Evolutionary conservation across 2,888 invertebrate genomes (phyloP), one percentile per base, ranked within the genome.

Genomic region (Chironomus tentans): DNA sequence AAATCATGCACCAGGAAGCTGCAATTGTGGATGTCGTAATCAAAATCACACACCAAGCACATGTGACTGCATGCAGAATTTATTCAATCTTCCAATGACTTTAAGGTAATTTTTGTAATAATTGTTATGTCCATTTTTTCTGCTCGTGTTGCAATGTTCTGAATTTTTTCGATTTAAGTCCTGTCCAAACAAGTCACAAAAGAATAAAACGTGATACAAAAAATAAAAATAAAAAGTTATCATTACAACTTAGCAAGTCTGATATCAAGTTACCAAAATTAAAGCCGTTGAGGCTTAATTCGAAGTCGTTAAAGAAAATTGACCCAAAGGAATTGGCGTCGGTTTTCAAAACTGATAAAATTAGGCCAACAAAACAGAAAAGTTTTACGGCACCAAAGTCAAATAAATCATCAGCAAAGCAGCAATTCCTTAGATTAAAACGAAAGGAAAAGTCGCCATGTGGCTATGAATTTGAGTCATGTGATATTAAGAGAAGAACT

Each of bases 1-100:
- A 2, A 7, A 21, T 6, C 74, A 74, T n/a, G 22, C 47, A 21
- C 65, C 65, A 21, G 47, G 68, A 48, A 47, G 22, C 3, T 74
- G 74, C 65, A 74, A 74, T 68, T 74, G 74, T 62, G 74, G 72
- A 61, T 73, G 72, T 13, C 56, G 61, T 7, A 61, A 73, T 18
- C 18, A 62, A 15, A 15, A 21, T 2, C 72, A 73, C 18, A 73
- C 72, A 6, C 72, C 62, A 38, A 38, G 2, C 38, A 73, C 61
- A 28, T 73, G 72, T 38, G 48, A 56, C 7, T 73, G 72, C 71
- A 48, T 38, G 13, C 38, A 18, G 2, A 24, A 24, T 13, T 24
- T 56, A 3, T 15, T 56, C 6, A 6, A 56, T 10, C 38, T 38
- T 38, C 38, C 38, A 38, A 38, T 38, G 56, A 15, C 6, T 56